Evolutionary conservation across 2,113 vertebrate species (phyloP), one percentile per base, ranked within the genome.

Genomic region (Rhinolophus sinicus): DNA sequence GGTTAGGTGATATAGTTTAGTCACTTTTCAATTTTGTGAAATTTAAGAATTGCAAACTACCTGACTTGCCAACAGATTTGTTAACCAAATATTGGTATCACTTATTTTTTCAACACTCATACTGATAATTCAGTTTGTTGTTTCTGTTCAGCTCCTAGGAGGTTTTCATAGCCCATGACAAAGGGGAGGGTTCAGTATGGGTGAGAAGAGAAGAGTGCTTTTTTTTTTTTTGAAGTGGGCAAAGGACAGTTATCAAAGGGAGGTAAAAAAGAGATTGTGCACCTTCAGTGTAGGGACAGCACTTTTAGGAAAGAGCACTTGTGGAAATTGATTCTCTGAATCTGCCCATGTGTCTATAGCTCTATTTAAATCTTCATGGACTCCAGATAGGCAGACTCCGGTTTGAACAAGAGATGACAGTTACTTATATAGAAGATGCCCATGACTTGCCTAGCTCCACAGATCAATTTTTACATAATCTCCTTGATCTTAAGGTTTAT

Each of bases 381-480:
- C 50, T 26, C 44, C 28, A 85, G 22, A 65, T 77, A 44, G n/a
- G 35, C 35, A 75, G 0, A 50, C 19, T 87, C 15, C 9, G 70
- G 19, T 95, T 97, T 75, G 26, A 92, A 77, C 30, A 26, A 60
- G 0, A 92, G 13, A 65, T 75, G 22, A 50, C 8, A 60, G 4
- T 94, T 95, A 47, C 76, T 70, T 92, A 35, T 40, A 44, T 78
- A 91, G 24, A 89, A 33, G 2, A 58, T 40, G 13, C 30, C 33
- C 8, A 3, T 86, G 38, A 77, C 30, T 82, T 90, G 18, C 11
- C 22, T 78, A 62, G 58, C 26, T 82, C 80, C 12, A 75, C 28
- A 69, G 9, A n/a, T 92, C 6, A 81, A 22, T 82, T 97, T 90
- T 82, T 95, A 58, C 21, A 35, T 83, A 52, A 38, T 86, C 26